Evolutionary conservation across 2,113 vertebrate species (phyloP).

Genomic region (Chloropsis cyanopogon): DNA sequence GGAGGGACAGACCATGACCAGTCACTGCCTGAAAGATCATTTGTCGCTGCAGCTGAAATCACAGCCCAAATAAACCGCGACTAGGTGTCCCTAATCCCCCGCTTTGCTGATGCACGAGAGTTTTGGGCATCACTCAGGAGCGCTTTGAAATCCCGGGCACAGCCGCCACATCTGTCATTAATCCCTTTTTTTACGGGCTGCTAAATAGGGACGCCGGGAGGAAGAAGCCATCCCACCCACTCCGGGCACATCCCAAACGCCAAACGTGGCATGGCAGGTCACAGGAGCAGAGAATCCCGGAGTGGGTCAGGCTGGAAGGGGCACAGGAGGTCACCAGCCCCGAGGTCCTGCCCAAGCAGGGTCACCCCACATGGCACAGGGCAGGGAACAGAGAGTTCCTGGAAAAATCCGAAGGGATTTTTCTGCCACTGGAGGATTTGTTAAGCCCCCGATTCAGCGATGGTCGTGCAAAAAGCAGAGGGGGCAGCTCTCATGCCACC

Average conservation of each 20-base stretch:
- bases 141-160: background rate
- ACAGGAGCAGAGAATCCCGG: too few relatives aligned
- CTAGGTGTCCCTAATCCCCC: background rate
- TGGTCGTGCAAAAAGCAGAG: too few relatives aligned
- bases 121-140: background rate
- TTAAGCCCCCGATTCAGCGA: rapidly evolving
- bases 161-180: background rate
- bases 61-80: background rate
- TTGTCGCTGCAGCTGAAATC: background rate
- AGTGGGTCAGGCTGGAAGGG: background rate
- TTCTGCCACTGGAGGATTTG: background rate
- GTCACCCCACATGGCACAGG: background rate
- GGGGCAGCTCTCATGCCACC: background rate
- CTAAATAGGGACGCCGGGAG: background rate
- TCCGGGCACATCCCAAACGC: background rate
- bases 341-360: rapidly evolving
- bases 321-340: background rate
- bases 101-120: background rate
- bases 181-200: background rate
- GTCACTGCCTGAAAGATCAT: background rate
- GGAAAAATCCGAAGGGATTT: background rate
- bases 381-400: background rate
- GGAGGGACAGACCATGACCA: rapidly evolving
- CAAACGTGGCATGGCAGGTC: background rate
- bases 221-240: background rate